Base-by-base conservation (phyloP, 1,140 invertebrate genomes). In the Papilio polytes region DNA sequence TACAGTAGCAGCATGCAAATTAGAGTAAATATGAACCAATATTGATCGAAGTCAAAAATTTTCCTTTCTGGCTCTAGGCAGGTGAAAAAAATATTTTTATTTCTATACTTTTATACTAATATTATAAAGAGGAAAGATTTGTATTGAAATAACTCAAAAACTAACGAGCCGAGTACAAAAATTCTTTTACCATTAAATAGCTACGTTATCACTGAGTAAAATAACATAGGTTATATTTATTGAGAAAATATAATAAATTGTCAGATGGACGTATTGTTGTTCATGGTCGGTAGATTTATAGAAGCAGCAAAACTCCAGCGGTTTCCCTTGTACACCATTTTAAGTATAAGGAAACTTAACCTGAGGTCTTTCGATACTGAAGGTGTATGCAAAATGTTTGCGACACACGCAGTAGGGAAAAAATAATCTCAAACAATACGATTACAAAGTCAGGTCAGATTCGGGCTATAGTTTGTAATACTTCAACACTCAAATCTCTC, bases 331-430 rank as follows among this genome's bases (percentile, higher is more conserved):
- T 8, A 53, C 22, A 15, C 73, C 46, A 51, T 74, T 46, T 74
- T 74, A 13, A 22, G 73, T 74, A 74, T 13, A 74, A 74, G 73
- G 73, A 74, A 74, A 74, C 20, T 53, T 18, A 22, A 15, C 7
- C 20, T 48, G 20, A 74, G 73, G 41, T 74, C 73, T 8, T 51
- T 20, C 51, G 9, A 1, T 48, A 22, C 13, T 74, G 44, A 44
- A 74, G 36, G 10, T 74, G 46, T 48, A 51, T 44, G 73, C 73
- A n/a, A 26, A 46, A 53, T 31, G 13, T 51, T 48, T 74, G 6
- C 44, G 13, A 74, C 20, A 74, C 9, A 18, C 46, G 46, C 73
- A 22, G 20, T 74, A 46, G 44, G 6, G 46, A 51, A 53, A 51
- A 53, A 76, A 76, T 3, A 51, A 76, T 76, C 20, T 76, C 13